phyloP scores from a whole-genome alignment of 30 jellyfish, hydroid and myxozoan species.

The Turritopsis dohrnii region DNA sequence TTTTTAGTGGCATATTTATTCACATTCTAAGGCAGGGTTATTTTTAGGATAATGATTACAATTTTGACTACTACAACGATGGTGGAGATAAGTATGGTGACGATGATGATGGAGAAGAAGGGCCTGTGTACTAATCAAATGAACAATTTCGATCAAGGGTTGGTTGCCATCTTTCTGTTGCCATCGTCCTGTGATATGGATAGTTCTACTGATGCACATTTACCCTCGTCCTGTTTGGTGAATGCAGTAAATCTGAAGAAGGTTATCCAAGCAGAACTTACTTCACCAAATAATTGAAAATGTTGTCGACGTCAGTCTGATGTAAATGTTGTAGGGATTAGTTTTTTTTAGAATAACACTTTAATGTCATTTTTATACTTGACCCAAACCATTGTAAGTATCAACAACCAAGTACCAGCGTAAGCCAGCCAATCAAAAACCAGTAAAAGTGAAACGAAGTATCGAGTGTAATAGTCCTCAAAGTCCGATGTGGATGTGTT shows the following conservation, averaged over 20 bases:
- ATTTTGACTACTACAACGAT: conserved; percentile 67
- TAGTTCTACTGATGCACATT: no score
- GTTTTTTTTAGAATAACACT: not conserved
- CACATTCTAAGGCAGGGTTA: not conserved
- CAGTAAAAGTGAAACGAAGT: no score
- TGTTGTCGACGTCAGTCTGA: not conserved
- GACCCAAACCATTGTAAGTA: not conserved
- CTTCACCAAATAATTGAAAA: no score
- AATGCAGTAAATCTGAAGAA: not conserved
- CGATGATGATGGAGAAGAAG: conserved; percentile 92
- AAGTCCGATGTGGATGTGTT: no score
- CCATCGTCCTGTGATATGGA: no score
- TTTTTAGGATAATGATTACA: conserved; percentile 68
- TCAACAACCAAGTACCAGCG: no score
- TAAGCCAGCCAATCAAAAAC: no score
- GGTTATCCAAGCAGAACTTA: not conserved
- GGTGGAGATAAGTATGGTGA: conserved; percentile 86
- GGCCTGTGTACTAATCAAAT: conserved; percentile 71
- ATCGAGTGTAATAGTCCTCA: no score
- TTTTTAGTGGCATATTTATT: not conserved
- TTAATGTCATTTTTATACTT: not conserved
- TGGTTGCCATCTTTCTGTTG: not conserved
- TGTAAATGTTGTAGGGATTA: not conserved
- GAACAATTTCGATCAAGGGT: not conserved
- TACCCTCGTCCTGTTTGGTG: no score